Conservation (phyloP, 2,888 invertebrate species). For the Heliconius ismenius region DNA sequence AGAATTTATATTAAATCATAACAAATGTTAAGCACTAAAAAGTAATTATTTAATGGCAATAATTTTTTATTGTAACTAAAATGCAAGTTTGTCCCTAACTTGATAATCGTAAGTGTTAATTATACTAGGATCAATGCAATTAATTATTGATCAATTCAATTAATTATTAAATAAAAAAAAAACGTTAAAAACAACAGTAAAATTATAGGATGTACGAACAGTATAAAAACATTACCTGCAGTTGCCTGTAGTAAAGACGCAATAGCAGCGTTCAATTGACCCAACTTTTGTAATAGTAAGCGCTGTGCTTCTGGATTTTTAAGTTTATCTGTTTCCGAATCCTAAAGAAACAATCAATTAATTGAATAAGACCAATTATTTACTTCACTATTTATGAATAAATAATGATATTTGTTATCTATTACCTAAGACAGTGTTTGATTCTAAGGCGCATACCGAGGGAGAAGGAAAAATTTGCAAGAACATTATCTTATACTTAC, state of each 20-base stretch:
- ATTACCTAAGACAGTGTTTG: no score
- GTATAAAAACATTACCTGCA: constrained; percentile 35
- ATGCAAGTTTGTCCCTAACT: not conserved
- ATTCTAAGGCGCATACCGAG: no score
- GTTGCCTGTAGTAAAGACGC: constrained; percentile 57
- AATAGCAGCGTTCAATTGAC: constrained; percentile 60
- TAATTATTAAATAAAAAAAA: not conserved
- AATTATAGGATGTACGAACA: not conserved
- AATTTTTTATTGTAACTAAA: not conserved
- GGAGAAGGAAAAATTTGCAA: no score
- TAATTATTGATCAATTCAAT: not conserved
- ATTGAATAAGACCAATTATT: no score
- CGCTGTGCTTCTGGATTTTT: constrained; percentile 33
- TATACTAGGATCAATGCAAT: not conserved
- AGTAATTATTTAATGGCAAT: not conserved
- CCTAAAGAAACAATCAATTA: constrained; percentile 10
- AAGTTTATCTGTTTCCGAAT: not conserved
- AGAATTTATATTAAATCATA: constrained; percentile 12
- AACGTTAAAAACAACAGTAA: not conserved
- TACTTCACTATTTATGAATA: no score
- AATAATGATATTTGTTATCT: no score
- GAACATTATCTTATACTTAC: not conserved
- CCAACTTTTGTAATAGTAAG: constrained; percentile 52
- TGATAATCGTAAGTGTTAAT: not conserved
- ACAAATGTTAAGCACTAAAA: not conserved